Base-by-base conservation (phyloP, 2,888 invertebrate genomes). In the Crocallis elinguaria region DNA sequence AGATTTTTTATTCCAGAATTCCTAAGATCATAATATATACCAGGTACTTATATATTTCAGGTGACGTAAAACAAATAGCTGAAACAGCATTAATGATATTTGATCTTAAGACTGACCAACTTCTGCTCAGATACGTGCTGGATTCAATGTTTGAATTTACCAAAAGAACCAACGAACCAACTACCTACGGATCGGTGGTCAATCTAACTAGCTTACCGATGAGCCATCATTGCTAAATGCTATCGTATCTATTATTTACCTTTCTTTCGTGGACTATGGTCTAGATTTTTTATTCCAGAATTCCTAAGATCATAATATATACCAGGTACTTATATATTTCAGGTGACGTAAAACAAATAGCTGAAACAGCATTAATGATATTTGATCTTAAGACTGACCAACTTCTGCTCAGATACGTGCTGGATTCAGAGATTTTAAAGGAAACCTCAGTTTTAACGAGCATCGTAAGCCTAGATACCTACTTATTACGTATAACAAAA, bases 381-480 rank as follows among this genome's bases (percentile, higher is more conserved):
- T 95, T 93, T 67, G 95, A 96, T 70, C 82, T 96, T 41, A 94
- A 93, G 30, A 94, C 93, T 0, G 94, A 96, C 69, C 81, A 86
- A 64, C 84, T 96, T 32, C 63, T 96, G 37, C 90, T 92, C 32
- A 92, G 93, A 41, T 95, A 93, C 69, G 78, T 91, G 2, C 87
- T 96, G 51, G 93, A 93, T 92, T 67, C 86, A 79, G 51, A 86
- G 67, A 93, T 95, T 62, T 75, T 93, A 29, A 94, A 93, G 55
- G 93, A 94, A 6, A 92, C 93, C 27, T 94, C 95, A 0, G 95
- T 96, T 75, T 93, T 96, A 64, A 96, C 95, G 0, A 95, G 96
- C 73, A 93, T 95, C 64, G 94, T 95, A 80, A 91, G 94, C 91
- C 21, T 9, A 12, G n/a, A 8, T 17, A 14, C 5, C 9, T 17